These are phyloP conservation scores for Ochropleura plecta DNA, from an alignment of 2,888 invertebrate genomes.

Conservation along the genomic window DNA sequence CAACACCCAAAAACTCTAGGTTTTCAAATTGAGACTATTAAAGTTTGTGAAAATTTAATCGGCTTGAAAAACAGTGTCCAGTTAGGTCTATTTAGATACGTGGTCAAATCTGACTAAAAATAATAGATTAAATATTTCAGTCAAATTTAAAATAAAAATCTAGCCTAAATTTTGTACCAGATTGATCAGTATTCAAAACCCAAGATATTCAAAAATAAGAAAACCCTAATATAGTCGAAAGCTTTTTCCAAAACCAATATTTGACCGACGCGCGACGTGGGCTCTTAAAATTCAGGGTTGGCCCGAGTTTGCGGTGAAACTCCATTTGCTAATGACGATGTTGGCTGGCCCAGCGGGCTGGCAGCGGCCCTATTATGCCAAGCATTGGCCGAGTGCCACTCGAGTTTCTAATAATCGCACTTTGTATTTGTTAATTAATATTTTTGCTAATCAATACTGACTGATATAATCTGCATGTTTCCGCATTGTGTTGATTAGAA, in stretches of 20 bases:
- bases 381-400: slow-evolving; percentile 55
- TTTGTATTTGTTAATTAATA: slow-evolving; percentile 51
- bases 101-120: not conserved
- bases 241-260: slow-evolving; percentile 64
- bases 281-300: slow-evolving; percentile 62
- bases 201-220: slow-evolving; percentile 35
- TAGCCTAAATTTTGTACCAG: not conserved
- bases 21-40: not conserved
- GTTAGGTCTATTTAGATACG: not conserved
- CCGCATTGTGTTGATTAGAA: not conserved
- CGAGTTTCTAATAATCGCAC: slow-evolving; percentile 55
- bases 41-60: not conserved
- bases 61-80: not conserved
- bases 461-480: not conserved
- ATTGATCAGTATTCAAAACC: slow-evolving; percentile 31
- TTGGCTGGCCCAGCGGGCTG: slow-evolving; percentile 23
- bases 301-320: slow-evolving; percentile 56
- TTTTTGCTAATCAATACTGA: slow-evolving; percentile 17
- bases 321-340: slow-evolving; percentile 66
- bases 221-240: slow-evolving; percentile 49
- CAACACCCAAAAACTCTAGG: not conserved
- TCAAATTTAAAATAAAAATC: not conserved
- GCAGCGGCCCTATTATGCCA: slow-evolving; percentile 52
- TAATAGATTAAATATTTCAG: not conserved
- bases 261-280: slow-evolving; percentile 47